Base-by-base conservation (phyloP, 2,888 invertebrate genomes). In the Ctenicera cuprea region DNA sequence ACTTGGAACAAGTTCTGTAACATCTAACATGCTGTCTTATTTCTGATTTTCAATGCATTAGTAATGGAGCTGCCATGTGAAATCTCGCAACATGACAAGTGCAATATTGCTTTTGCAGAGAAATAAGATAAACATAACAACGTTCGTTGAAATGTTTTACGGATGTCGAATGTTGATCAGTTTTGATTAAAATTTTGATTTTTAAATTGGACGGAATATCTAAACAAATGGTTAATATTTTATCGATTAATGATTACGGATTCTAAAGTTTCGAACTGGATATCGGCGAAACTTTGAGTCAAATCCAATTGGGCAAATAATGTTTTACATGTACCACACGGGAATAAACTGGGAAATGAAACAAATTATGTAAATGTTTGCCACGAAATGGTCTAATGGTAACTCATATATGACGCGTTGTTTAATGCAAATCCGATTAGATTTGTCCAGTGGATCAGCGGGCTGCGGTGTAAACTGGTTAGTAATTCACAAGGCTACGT, bases 341-440 rank as follows among this genome's bases (percentile, higher is more conserved):
- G 50, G 37, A 50, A 22, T 37, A 50, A 48, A 65, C 52, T 9
- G 7, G 62, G 26, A 26, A 50, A 52, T 37, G 38, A 50, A 50
- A 20, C 65, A 65, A 65, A 65, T 65, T 65, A 65, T 65, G 65
- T 30, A 65, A 65, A 65, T 65, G 43, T 33, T 30, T n/a, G 50
- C 37, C 16, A 52, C 20, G 37, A 65, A 65, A 50, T 18, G 50
- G 50, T 33, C 65, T 65, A 65, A 65, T 52, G 50, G 65, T 65
- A 65, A 65, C 65, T 65, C 52, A 50, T 65, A 65, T 37, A 65
- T 48, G 50, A 52, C n/a, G 65, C 52, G 26, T 52, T 65, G 65
- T 48, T 65, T 65, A 65, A 65, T 65, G 65, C 52, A 48, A 52
- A 65, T 50, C 37, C 65, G 48, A 65, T 65, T 65, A 65, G 50